phyloP scores from a whole-genome alignment of 2,888 invertebrate species.

The Spodoptera picta region DNA sequence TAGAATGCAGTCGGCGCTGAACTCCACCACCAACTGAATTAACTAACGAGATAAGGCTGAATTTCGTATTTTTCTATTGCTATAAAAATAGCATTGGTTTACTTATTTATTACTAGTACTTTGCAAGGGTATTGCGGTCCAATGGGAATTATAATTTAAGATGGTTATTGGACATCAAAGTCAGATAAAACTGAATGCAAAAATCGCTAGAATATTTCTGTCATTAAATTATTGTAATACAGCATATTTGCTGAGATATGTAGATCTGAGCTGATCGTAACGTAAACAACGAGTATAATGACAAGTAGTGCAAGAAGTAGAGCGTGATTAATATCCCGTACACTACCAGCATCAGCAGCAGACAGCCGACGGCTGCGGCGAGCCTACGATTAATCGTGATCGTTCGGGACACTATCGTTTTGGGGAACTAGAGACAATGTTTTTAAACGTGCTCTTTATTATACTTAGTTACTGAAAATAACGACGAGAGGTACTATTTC shows the following conservation, averaged over 20 bases:
- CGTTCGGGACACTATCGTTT: constrained; percentile 27
- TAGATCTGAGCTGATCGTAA: constrained; percentile 3
- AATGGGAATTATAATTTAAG: no score
- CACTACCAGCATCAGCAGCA: constrained; percentile 41
- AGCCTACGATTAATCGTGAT: constrained; percentile 70
- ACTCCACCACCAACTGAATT: constrained; percentile 44
- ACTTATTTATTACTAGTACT: constrained; percentile 3
- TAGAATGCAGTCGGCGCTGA: constrained; percentile 50
- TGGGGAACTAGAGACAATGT: constrained; percentile 12
- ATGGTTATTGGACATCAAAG: no score
- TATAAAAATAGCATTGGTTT: constrained; percentile 10
- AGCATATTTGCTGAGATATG: not conserved
- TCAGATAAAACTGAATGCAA: no score
- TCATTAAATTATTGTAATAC: no score
- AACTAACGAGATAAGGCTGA: constrained; percentile 50
- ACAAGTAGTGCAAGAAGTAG: constrained; percentile 48
- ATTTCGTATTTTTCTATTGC: constrained; percentile 24
- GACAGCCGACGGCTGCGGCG: constrained; percentile 51
- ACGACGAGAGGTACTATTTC: no score
- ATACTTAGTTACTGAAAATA: no score
- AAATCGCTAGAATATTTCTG: no score
- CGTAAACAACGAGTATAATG: constrained; percentile 21
- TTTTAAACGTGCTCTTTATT: not conserved
- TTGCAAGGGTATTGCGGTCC: no score
- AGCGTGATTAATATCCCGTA: constrained; percentile 55